These are phyloP conservation scores for Papilio xuthus DNA, from an alignment of 1,140 invertebrate genomes.

Conservation along the genomic window DNA sequence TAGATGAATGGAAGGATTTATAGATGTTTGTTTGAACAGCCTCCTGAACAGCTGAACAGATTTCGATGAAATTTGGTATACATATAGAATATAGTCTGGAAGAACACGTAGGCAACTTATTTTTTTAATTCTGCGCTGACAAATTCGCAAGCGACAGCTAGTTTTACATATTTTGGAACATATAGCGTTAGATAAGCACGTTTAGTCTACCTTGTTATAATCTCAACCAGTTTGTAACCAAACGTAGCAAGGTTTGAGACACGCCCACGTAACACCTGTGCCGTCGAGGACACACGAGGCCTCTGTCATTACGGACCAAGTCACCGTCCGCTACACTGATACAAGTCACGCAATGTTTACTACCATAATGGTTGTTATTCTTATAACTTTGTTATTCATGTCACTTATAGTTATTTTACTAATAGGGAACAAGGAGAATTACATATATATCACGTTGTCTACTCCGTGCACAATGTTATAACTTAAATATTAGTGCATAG, in stretches of 20 bases:
- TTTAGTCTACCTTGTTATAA: neutral
- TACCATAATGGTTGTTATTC: neutral
- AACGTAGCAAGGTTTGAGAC: constrained; percentile 18
- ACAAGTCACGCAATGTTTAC: constrained; percentile 6
- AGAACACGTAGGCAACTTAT: no score
- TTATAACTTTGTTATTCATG: neutral
- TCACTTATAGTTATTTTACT: neutral
- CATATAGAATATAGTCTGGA: no score
- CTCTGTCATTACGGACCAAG: neutral
- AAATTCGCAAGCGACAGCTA: no score
- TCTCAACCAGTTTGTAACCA: constrained; percentile 14
- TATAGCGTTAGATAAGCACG: neutral
- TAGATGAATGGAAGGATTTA: no score
- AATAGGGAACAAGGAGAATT: neutral
- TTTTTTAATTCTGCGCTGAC: no score
- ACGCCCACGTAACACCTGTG: constrained; percentile 8
- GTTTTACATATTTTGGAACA: no score
- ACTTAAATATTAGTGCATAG: no score
- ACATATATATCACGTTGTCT: neutral
- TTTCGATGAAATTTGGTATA: no score
- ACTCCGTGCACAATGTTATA: no score
- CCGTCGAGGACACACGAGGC: neutral
- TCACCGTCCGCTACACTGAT: neutral
- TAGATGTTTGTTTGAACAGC: no score
- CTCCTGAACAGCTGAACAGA: no score